These are phyloP conservation scores for Drosophila greeni DNA, from an alignment of 2,888 invertebrate species.

Conservation along the genomic window DNA sequence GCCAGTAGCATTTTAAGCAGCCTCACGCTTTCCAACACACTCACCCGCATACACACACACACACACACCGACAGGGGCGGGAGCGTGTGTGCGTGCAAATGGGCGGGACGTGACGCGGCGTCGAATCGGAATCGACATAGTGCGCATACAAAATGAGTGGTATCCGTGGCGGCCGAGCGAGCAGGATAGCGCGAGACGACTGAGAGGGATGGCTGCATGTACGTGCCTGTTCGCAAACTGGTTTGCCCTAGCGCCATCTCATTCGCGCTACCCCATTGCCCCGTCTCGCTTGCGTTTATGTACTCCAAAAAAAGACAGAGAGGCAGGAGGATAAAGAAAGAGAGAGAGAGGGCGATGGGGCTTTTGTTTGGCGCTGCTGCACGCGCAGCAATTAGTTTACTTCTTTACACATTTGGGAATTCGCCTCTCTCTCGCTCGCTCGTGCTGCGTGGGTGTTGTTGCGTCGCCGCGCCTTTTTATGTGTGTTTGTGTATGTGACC, in stretches of 20 bases:
- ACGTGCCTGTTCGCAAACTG: constrained; percentile 59
- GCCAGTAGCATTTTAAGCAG: constrained; percentile 80
- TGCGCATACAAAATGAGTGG: constrained; percentile 77
- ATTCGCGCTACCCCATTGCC: constrained; percentile 16
- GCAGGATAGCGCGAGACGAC: constrained; percentile 10
- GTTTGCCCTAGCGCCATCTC: constrained; percentile 58
- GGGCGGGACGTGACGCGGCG: constrained; percentile 80
- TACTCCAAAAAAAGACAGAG: constrained; percentile 25
- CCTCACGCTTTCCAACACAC: constrained; percentile 76
- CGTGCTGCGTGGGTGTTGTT: constrained; percentile 47
- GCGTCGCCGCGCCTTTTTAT: constrained; percentile 65
- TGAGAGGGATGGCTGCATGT: constrained; percentile 33
- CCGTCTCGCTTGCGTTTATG: constrained; percentile 33
- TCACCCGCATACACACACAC: constrained; percentile 8
- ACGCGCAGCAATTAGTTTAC: constrained; percentile 78
- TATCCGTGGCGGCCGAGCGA: constrained; percentile 22
- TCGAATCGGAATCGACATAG: constrained; percentile 78
- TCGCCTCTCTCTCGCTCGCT: constrained; percentile 54
- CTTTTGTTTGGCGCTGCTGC: constrained; percentile 69
- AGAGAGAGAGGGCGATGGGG: constrained; percentile 48
- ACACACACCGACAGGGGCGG: constrained; percentile 23
- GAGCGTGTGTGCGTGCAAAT: constrained; percentile 76
- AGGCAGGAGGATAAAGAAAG: constrained; percentile 8
- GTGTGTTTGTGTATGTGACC: constrained; percentile 78
- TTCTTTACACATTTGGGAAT: constrained; percentile 76